Conservation (phyloP, 2,113 vertebrate genomes). For the Saiga tatarica region DNA sequence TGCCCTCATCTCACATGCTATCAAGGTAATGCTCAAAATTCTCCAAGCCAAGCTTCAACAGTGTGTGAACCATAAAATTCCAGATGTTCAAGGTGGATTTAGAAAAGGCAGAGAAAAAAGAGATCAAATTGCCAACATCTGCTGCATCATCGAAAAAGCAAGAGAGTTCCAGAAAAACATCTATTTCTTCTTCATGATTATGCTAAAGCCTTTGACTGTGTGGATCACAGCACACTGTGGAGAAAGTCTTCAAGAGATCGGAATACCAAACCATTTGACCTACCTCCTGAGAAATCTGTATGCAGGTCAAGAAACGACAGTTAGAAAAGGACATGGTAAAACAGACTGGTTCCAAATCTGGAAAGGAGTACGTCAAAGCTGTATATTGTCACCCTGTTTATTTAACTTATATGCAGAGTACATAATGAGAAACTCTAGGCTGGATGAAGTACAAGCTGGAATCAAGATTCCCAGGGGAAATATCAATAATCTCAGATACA, state of each 20-base stretch:
- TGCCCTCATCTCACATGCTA: neutral
- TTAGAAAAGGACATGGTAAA: neutral
- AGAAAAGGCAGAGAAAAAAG: neutral
- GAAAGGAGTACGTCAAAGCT: neutral
- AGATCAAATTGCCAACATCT: neutral
- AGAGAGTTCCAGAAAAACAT: neutral
- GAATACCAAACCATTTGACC: neutral
- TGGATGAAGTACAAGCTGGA: neutral
- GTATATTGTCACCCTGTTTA: neutral
- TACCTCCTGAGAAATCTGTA: neutral
- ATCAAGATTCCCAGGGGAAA: neutral
- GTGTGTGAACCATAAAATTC: neutral
- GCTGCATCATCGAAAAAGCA: neutral
- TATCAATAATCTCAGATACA: neutral
- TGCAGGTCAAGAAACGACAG: neutral
- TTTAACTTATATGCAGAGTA: neutral
- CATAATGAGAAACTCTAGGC: neutral
- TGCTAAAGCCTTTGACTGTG: neutral
- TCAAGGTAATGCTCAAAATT: neutral
- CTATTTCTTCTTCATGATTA: neutral
- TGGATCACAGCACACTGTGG: neutral
- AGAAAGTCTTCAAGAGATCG: neutral
- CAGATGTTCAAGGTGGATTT: neutral
- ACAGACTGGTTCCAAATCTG: neutral
- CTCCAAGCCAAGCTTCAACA: neutral